A percentile compares a stretch with the other conserved stretches of the same genome.
phyloP scores from a whole-genome alignment of 1,140 invertebrate genomes.

The Sesamia nonagrioides region DNA sequence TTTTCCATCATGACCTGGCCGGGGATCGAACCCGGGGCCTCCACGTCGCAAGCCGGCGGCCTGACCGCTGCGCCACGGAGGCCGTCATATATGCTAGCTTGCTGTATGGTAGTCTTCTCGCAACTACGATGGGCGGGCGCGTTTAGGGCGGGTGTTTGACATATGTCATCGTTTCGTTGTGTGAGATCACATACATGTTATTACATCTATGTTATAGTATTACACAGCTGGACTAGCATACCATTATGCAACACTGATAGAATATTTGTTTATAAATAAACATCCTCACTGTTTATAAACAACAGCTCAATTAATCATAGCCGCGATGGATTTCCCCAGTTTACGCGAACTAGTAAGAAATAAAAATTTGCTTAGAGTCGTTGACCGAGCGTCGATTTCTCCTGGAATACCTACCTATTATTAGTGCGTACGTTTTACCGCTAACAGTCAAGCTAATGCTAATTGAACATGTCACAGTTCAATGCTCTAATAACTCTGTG shows the following conservation, averaged over 20 bases:
- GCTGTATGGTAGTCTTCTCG: too few species aligned
- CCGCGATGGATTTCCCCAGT: background rate
- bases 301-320: background rate
- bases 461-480: conserved; percentile 75
- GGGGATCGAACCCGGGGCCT: too few species aligned
- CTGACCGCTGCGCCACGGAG: too few species aligned
- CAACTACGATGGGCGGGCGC: conserved; percentile 8
- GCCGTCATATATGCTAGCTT: too few species aligned
- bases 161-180: background rate
- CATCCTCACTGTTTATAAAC: background rate
- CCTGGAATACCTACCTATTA: conserved; percentile 29
- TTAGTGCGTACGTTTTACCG: conserved; percentile 21
- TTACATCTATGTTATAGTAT: background rate
- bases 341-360: background rate
- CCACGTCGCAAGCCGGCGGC: too few species aligned
- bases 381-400: conserved; percentile 58
- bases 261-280: background rate
- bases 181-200: too few species aligned
- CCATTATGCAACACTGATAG: too few species aligned
- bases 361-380: conserved; percentile 18
- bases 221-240: too few species aligned
- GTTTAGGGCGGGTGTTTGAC: conserved; percentile 11
- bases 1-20: too few species aligned
- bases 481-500: conserved; percentile 75
- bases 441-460: conserved; percentile 61